A percentile compares a stretch with the other conserved stretches of the same genome.
These are phyloP conservation scores for Pemphigus obesinymphae DNA, from an alignment of 1,140 invertebrate species.

Conservation along the genomic window DNA sequence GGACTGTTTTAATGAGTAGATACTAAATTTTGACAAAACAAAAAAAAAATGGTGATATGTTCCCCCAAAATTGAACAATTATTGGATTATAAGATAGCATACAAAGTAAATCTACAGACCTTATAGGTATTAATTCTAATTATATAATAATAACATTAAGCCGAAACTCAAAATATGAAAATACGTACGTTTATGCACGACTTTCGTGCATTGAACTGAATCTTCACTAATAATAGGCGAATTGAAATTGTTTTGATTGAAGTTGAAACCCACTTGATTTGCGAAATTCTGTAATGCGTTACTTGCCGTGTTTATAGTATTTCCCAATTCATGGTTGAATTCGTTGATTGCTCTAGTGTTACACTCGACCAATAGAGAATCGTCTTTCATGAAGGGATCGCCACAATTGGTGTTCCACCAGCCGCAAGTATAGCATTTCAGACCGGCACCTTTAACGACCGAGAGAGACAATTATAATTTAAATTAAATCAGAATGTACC, in stretches of 20 bases:
- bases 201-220: conserved; percentile 18
- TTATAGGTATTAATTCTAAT: no score
- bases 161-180: no score
- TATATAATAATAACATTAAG: no score
- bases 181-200: conserved; percentile 15
- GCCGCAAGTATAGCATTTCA: conserved; percentile 23
- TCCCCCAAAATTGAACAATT: no score
- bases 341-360: conserved; percentile 20
- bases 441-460: neutral
- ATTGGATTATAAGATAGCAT: no score
- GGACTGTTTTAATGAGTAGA: no score
- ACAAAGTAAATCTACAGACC: no score
- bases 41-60: no score
- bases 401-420: neutral
- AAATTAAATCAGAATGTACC: no score
- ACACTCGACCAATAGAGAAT: conserved; percentile 1
- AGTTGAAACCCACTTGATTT: conserved; percentile 14
- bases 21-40: no score
- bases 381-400: conserved; percentile 10
- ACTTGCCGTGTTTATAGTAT: neutral
- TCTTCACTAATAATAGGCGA: conserved; percentile 1
- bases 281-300: conserved; percentile 23
- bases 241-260: conserved; percentile 23
- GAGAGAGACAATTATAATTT: no score
- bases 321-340: neutral